These are phyloP conservation scores for Montipora sp. DNA, from an alignment of 64 coral and sea anemone genomes.

Conservation along the genomic window DNA sequence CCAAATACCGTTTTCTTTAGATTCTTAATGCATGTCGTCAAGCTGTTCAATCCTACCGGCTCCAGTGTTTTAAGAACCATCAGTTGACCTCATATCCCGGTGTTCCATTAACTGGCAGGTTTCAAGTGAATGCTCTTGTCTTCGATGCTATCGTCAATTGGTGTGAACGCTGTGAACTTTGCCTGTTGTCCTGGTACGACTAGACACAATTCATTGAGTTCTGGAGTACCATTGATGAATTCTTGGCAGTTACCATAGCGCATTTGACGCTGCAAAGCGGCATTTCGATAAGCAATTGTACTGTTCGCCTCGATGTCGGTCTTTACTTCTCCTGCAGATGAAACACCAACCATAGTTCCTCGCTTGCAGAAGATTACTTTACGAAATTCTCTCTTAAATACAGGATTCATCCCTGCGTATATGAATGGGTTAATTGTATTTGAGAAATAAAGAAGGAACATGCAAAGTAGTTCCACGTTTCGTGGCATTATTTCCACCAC, in stretches of 20 bases:
- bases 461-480: slow-evolving; percentile 12
- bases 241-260: not conserved
- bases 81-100: too few relatives aligned
- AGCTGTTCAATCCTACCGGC: too few relatives aligned
- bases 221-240: not conserved
- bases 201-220: not conserved
- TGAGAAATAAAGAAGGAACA: slow-evolving; percentile 46
- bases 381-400: slow-evolving; percentile 31
- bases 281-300: not conserved
- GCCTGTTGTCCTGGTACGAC: not conserved
- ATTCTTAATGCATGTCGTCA: too few relatives aligned
- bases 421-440: slow-evolving; percentile 49
- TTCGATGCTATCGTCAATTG: not conserved
- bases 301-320: not conserved
- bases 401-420: slow-evolving; percentile 46
- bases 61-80: too few relatives aligned
- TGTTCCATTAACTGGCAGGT: too few relatives aligned
- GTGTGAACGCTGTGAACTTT: not conserved
- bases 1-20: too few relatives aligned
- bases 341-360: not conserved
- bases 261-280: not conserved
- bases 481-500: slow-evolving; percentile 11
- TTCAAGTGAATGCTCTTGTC: not conserved
- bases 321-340: not conserved
- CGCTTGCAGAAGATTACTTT: not conserved